Base-by-base conservation (phyloP, 2,888 invertebrate genomes). In the Heliconius hortense region DNA sequence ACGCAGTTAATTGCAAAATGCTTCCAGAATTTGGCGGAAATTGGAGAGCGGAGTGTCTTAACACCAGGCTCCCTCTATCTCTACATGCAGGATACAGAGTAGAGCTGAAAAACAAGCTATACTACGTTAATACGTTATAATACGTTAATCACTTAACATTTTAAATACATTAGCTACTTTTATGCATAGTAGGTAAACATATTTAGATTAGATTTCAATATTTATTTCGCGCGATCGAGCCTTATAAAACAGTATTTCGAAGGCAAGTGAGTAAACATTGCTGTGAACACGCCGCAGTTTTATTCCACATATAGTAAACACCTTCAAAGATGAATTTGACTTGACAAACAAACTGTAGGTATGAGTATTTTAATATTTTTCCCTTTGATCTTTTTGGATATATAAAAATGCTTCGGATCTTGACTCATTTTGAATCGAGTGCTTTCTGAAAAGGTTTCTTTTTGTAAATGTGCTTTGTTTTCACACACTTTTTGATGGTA, bases 291-390 rank as follows among this genome's bases (percentile, higher is more conserved):
- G 85, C 82, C 87, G 83, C 88, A 88, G 88, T 91, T 90, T 90
- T 90, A 90, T 91, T 90, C 89, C 88, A 86, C 86, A 84, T 85
- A 82, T 84, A 84, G 83, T 89, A 91, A 90, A 90, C 87, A 90
- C 85, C 87, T 88, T 87, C 88, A 88, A 90, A 90, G 87, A 90
- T 89, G 88, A 90, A 88, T 90, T 89, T 89, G 85, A 85, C 84
- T 89, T 85, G 82, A 86, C 88, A 90, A 89, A 91, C 86, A 90
- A 86, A 88, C 87, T 86, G 85, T 87, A 87, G 74, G 79, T 80
- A 79, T 79, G 75, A 68, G 74, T 78, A 78, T 88, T 89, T 89
- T 87, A 87, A 87, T 87, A 86, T 85, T 86, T 78, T 87, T 84
- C 81, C 81, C 81, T 85, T 85, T 85, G 82, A 84, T 82, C 81